A percentile compares a stretch with the other conserved stretches of the same genome.
Conservation (phyloP, 2,797 vertebrate genomes). For the Hoplostethus atlanticus region DNA sequence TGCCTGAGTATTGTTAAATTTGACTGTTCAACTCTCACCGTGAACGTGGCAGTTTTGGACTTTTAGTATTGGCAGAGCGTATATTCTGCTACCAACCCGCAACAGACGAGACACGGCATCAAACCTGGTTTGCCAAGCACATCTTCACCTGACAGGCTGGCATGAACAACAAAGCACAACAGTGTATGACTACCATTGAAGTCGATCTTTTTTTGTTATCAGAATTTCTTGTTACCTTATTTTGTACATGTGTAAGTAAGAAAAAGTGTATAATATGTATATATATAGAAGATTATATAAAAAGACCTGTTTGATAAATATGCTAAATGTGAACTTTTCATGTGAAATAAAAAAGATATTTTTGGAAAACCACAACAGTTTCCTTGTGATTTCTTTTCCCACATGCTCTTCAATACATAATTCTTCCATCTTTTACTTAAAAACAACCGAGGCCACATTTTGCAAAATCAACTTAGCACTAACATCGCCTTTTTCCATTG, state of each 20-base stretch:
- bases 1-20: neutral
- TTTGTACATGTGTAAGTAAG: conserved; percentile 87
- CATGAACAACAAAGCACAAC: conserved; percentile 72
- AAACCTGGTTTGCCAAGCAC: conserved; percentile 68
- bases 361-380: conserved; percentile 77
- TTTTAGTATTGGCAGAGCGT: conserved; percentile 1
- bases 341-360: conserved; percentile 88
- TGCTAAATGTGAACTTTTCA: conserved; percentile 87
- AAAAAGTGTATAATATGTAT: conserved; percentile 83
- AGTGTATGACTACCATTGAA: conserved; percentile 71
- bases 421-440: too few relatives aligned
- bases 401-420: too few relatives aligned
- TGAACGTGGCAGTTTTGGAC: conserved; percentile 26
- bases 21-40: conserved; percentile 3
- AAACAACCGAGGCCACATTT: conserved; percentile 1
- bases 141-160: conserved; percentile 63
- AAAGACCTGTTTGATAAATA: conserved; percentile 83
- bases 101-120: conserved; percentile 63
- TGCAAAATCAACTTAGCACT: conserved; percentile 2
- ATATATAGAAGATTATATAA: conserved; percentile 85
- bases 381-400: conserved; percentile 20
- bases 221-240: conserved; percentile 69
- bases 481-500: conserved; percentile 3
- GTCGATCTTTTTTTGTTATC: conserved; percentile 58
- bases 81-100: conserved; percentile 20